Percentiles rank a stretch among this genome's conserved stretches.
phyloP scores from a whole-genome alignment of 2,113 vertebrate species.

The Rhynchomys soricoides region DNA sequence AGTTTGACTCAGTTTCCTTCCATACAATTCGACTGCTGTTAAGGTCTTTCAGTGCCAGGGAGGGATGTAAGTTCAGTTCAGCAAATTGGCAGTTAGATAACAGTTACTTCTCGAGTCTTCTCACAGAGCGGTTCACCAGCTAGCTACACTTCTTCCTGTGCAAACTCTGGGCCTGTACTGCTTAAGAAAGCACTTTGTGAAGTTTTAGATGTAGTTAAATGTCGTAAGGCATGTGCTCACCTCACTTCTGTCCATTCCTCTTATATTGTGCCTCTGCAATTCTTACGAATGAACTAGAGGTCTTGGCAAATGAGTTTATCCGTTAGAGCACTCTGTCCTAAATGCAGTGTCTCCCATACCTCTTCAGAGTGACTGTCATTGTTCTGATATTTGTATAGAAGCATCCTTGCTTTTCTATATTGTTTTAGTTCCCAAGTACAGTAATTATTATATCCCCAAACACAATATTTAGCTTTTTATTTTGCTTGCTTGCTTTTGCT shows the following conservation, averaged over 20 bases:
- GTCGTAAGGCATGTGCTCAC: neutral
- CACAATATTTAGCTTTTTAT: neutral
- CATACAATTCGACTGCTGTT: neutral
- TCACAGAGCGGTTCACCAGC: neutral
- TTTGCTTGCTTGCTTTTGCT: no score
- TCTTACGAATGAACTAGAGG: neutral
- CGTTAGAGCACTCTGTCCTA: neutral
- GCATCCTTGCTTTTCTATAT: neutral
- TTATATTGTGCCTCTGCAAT: neutral
- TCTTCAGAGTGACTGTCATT: neutral
- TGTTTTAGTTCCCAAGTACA: neutral
- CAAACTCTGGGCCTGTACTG: neutral
- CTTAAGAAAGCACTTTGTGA: conserved; percentile 31
- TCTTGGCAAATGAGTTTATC: neutral
- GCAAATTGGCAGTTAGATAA: neutral
- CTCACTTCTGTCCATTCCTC: neutral
- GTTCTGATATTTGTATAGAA: neutral
- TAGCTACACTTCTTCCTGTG: neutral
- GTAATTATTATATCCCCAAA: neutral
- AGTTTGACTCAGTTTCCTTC: neutral
- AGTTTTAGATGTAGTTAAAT: conserved; percentile 38
- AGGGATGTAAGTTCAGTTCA: neutral
- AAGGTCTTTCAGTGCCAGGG: neutral
- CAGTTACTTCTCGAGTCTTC: conserved; percentile 40
- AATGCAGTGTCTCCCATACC: neutral